Evolutionary conservation across 1,140 invertebrate species (phyloP), one percentile per base, ranked within the genome.

Genomic region (Atopsyche davidsoni): DNA sequence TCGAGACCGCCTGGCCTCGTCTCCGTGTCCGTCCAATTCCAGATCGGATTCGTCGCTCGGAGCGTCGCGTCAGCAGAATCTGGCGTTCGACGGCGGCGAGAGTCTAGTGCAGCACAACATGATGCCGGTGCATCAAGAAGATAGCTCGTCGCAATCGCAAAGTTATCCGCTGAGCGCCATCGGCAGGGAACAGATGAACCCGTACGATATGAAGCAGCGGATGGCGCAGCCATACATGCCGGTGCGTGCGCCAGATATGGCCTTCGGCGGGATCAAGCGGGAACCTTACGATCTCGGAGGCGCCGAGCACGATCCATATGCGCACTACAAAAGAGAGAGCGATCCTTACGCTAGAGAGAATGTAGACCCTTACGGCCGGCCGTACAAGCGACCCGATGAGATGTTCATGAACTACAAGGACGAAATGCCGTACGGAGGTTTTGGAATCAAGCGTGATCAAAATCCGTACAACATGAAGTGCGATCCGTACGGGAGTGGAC

Each of bases 201-300:
- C 51, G 10, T 58, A 54, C 39, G 56, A 58, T 25, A 45, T 57
- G 44, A 57, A 53, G 44, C 49, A 52, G 28, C 39, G 55, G 32
- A 45, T 57, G 38, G 42, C 51, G 1, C 55, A 57, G 21, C 55
- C 40, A 17, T 57, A 53, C 22, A 57, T 57, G 51, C 55, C 51
- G 16, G 38, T 57, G 1, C 35, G 55, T 18, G 50, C 46, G 2
- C 50, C 55, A 7, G 55, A 57, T 11, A 58, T 58, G 56, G 19
- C 41, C 1, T 59, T 59, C 25, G 54, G 54, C 9, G 53, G 49
- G 7, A 53, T 59, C 36, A 60, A 59, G 46, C 48, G 56, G 21
- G 51, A 57, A 22, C 68, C 70, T 17, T 72, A 72, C 63, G 70
- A 73, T 62, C 69, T 73, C 67, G 67, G 61, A 55, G 24, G 58